Conservation (phyloP, 1,140 invertebrate genomes). For the Psix sp. region DNA sequence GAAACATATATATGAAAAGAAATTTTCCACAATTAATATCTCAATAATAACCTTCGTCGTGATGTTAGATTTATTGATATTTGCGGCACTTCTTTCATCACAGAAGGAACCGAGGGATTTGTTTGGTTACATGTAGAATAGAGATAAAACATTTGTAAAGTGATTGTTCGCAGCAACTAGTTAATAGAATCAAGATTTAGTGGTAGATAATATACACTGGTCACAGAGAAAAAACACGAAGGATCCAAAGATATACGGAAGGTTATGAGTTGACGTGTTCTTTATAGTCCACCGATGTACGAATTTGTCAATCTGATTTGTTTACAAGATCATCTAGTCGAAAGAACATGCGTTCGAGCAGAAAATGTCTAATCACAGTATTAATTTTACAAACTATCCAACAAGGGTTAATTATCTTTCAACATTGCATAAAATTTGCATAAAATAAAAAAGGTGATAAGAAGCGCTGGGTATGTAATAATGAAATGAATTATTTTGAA, state of each 20-base stretch:
- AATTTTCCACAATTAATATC: slow-evolving; percentile 21
- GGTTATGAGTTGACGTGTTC: slow-evolving; percentile 54
- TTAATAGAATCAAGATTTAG: slow-evolving; percentile 73
- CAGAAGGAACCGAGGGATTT: slow-evolving; percentile 18
- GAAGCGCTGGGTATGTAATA: too few species aligned
- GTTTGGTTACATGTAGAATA: slow-evolving; percentile 28
- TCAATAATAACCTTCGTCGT: slow-evolving; percentile 22
- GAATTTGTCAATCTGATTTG: slow-evolving; percentile 43
- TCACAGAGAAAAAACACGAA: slow-evolving; percentile 66
- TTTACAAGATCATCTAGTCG: slow-evolving; percentile 24
- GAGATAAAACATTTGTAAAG: slow-evolving; percentile 60
- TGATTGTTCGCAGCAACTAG: slow-evolving; percentile 63
- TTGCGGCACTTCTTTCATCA: slow-evolving; percentile 33
- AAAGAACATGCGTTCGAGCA: slow-evolving; percentile 21
- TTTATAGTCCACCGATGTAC: slow-evolving; percentile 44
- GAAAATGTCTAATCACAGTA: neutral
- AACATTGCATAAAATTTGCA: neutral
- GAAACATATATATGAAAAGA: slow-evolving; percentile 6
- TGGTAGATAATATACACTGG: slow-evolving; percentile 70
- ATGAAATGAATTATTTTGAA: too few species aligned
- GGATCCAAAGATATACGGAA: slow-evolving; percentile 68
- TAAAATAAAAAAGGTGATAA: slow-evolving; percentile 4
- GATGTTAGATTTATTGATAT: slow-evolving; percentile 40
- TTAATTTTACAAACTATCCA: neutral
- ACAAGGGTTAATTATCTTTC: too few species aligned